These are phyloP conservation scores for Ormyrus labotus DNA, from an alignment of 2,888 invertebrate genomes.

Conservation along the genomic window DNA sequence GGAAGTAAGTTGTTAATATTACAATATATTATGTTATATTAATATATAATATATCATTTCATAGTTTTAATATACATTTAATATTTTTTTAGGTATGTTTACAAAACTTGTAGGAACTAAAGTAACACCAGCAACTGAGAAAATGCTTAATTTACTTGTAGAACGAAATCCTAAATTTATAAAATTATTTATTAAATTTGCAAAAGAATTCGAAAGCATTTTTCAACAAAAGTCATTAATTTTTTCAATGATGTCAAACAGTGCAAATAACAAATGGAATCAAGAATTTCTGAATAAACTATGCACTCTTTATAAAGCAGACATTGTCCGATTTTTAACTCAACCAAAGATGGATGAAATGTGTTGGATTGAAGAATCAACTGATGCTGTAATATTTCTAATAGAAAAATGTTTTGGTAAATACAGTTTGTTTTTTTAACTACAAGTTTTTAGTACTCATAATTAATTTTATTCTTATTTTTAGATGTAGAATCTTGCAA, in stretches of 20 bases:
- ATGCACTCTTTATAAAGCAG: slow-evolving; percentile 80
- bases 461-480: slow-evolving; percentile 42
- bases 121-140: slow-evolving; percentile 74
- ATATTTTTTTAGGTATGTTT: slow-evolving; percentile 63
- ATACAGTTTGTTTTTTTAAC: slow-evolving; percentile 38
- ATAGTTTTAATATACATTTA: slow-evolving; percentile 19
- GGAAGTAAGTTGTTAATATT: slow-evolving; percentile 72
- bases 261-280: slow-evolving; percentile 73
- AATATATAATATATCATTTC: slow-evolving; percentile 5
- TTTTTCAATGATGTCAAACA: slow-evolving; percentile 79
- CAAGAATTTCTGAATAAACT: slow-evolving; percentile 77
- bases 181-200: slow-evolving; percentile 76
- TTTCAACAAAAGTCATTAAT: slow-evolving; percentile 81
- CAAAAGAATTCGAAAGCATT: slow-evolving; percentile 74
- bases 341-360: slow-evolving; percentile 58
- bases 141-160: slow-evolving; percentile 79
- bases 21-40: not conserved
- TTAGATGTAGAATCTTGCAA: slow-evolving; percentile 63
- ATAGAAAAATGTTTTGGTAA: slow-evolving; percentile 75
- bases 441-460: not conserved
- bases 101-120: slow-evolving; percentile 59
- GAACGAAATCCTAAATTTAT: slow-evolving; percentile 77
- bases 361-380: slow-evolving; percentile 76
- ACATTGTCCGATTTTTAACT: slow-evolving; percentile 78
- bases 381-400: slow-evolving; percentile 79